phyloP scores from a whole-genome alignment of 2,797 vertebrate genomes.

The Megaceryle alcyon region DNA sequence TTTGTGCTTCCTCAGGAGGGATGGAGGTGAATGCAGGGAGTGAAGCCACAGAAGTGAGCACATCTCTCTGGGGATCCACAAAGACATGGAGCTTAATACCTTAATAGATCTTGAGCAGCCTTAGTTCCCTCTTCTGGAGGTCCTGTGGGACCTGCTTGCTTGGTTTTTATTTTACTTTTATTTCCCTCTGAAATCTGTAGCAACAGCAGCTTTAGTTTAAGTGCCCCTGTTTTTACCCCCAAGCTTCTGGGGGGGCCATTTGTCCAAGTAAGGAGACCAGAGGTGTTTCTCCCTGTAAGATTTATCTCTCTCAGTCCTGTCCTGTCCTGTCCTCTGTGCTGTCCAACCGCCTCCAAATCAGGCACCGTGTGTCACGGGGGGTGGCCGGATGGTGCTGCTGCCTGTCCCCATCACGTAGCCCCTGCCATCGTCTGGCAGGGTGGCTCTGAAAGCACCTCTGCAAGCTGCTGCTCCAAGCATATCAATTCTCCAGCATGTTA shows the following conservation, averaged over 20 bases:
- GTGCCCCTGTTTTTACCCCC: not conserved
- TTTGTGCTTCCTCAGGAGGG: not conserved
- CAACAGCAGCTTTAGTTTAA: not conserved
- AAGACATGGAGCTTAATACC: not conserved
- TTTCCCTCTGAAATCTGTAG: not conserved
- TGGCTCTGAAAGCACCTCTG: not conserved
- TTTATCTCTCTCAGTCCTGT: not conserved
- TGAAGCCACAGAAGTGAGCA: not conserved
- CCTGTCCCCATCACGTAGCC: not conserved
- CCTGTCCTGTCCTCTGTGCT: not conserved
- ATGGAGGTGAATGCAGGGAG: not conserved
- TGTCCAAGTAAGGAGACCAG: no score
- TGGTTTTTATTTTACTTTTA: no score
- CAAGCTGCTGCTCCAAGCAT: not conserved
- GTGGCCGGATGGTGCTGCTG: not conserved
- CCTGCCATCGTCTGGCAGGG: not conserved
- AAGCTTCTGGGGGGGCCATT: not conserved
- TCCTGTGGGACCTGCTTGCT: not conserved
- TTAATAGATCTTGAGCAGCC: not conserved
- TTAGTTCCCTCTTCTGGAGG: not conserved
- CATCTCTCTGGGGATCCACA: not conserved
- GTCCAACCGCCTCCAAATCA: not conserved
- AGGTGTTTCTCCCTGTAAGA: not conserved
- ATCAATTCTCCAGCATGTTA: not conserved
- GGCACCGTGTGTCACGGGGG: fast-evolving